phyloP scores from a whole-genome alignment of 2,113 vertebrate genomes.

The Prionailurus bengalensis region DNA sequence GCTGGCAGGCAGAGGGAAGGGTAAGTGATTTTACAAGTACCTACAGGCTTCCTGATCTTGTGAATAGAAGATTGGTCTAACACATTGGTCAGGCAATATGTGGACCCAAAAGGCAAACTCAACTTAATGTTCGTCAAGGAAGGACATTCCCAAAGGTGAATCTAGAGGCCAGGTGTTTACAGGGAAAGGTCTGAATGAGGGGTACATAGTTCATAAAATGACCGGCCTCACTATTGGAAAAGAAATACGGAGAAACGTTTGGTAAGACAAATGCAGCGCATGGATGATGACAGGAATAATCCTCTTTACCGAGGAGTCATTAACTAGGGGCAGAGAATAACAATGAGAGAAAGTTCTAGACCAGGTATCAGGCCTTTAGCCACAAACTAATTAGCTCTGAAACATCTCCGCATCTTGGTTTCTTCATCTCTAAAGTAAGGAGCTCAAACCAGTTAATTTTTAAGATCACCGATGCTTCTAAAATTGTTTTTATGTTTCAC shows the following conservation, averaged over 20 bases:
- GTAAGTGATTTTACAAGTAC: neutral
- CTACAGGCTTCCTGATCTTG: neutral
- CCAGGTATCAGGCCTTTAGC: neutral
- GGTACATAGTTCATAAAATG: neutral
- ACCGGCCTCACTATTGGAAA: neutral
- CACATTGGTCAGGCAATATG: neutral
- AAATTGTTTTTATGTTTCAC: neutral
- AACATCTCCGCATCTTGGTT: neutral
- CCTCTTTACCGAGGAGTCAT: neutral
- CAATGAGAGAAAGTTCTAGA: neutral
- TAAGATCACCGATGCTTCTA: neutral
- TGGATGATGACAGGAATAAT: neutral
- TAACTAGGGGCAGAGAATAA: neutral
- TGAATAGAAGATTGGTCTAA: neutral
- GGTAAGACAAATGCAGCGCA: neutral
- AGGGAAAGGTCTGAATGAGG: neutral
- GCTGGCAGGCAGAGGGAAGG: neutral
- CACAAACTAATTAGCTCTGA: conserved; percentile 8
- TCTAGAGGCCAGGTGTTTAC: neutral
- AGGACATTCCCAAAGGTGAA: neutral
- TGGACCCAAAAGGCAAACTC: neutral
- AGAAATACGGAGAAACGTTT: neutral
- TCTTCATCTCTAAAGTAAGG: conserved; percentile 1
- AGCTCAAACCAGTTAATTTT: conserved; percentile 25
- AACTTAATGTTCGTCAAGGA: neutral